Percentiles rank a stretch among this genome's conserved stretches.
phyloP scores from a whole-genome alignment of 1,140 invertebrate genomes.

The Prorops nasuta region DNA sequence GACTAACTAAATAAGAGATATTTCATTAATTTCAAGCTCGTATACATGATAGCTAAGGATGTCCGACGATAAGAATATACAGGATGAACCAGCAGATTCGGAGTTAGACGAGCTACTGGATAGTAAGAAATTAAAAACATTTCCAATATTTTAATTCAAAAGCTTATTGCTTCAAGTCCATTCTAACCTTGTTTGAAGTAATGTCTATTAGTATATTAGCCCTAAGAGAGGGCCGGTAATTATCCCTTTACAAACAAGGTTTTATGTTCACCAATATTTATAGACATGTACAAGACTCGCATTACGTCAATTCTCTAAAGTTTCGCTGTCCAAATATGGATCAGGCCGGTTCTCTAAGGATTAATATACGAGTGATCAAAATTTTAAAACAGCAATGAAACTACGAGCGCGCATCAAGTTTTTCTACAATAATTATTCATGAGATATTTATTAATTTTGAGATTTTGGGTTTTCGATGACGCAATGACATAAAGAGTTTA shows the following conservation, averaged over 20 bases:
- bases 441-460: neutral
- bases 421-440: neutral
- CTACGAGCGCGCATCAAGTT: slow-evolving; percentile 11
- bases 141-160: neutral
- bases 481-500: neutral
- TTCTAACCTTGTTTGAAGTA: too few species aligned
- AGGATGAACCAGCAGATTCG: slow-evolving; percentile 34
- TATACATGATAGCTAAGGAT: too few species aligned
- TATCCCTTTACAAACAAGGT: neutral
- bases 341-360: neutral
- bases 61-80: slow-evolving; percentile 37
- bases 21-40: too few species aligned
- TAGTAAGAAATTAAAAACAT: slow-evolving; percentile 41
- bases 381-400: too few species aligned
- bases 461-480: slow-evolving; percentile 6
- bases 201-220: too few species aligned
- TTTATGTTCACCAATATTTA: neutral
- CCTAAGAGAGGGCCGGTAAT: slow-evolving; percentile 7
- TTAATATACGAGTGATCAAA: too few species aligned
- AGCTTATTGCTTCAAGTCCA: neutral
- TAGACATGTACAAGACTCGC: neutral
- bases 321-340: neutral
- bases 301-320: neutral
- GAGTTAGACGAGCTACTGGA: slow-evolving; percentile 55
- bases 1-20: too few species aligned